Evolutionary conservation across 2,797 vertebrate species (phyloP).

Genomic region (Tapirus indicus): DNA sequence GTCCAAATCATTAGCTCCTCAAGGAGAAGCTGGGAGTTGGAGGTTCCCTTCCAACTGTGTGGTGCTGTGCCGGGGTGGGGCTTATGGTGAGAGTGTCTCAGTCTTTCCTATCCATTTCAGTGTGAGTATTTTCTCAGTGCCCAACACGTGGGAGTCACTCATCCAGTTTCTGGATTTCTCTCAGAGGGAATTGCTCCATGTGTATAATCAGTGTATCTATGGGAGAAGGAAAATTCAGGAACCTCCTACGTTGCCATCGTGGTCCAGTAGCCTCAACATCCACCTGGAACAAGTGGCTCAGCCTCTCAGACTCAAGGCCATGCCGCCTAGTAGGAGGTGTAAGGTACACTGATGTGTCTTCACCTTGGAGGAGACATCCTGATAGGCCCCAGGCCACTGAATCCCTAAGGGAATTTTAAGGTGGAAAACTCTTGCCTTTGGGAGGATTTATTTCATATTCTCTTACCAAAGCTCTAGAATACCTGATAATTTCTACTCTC

Average conservation of each 20-base stretch:
- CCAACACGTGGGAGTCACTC: background rate
- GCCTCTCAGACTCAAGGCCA: background rate
- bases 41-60: background rate
- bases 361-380: background rate
- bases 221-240: background rate
- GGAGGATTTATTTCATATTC: background rate
- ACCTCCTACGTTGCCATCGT: background rate
- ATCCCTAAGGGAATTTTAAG: background rate
- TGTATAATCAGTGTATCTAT: background rate
- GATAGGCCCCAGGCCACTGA: background rate
- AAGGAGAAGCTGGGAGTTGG: background rate
- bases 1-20: background rate
- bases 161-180: background rate
- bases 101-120: background rate
- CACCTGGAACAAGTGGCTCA: background rate
- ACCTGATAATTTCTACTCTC: background rate
- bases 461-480: background rate
- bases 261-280: background rate
- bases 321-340: background rate
- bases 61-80: background rate
- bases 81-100: background rate
- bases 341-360: background rate
- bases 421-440: background rate
- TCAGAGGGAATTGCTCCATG: background rate
- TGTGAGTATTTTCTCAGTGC: background rate